Conservation (phyloP, 2,888 invertebrate genomes). For the Aporophyla lueneburgensis region DNA sequence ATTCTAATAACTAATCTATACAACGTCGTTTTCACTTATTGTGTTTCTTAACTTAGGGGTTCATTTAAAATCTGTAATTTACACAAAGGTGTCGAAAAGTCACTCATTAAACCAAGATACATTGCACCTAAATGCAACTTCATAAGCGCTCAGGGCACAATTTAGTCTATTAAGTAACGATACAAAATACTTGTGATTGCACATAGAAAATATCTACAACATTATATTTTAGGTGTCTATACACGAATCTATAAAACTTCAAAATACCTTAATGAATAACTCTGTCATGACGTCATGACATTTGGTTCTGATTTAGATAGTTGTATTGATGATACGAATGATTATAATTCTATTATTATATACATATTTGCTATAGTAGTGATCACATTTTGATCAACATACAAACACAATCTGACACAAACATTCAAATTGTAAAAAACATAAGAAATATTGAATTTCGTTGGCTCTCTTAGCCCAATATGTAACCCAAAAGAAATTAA, state of each 20-base stretch:
- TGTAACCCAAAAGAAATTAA: background rate
- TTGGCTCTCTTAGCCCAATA: background rate
- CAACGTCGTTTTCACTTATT: background rate
- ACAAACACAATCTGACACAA: background rate
- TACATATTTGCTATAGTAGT: background rate
- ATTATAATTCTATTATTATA: background rate
- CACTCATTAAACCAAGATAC: background rate
- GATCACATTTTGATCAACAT: background rate
- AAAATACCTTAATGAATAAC: background rate
- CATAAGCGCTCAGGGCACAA: slow-evolving; percentile 2
- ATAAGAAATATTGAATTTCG: background rate
- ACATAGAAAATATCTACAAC: background rate
- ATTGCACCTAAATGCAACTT: slow-evolving; percentile 9
- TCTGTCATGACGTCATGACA: background rate
- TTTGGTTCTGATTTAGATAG: background rate
- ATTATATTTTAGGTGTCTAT: background rate
- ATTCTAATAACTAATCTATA: background rate
- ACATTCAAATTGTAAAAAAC: background rate
- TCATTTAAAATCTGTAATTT: background rate
- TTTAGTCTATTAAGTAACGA: slow-evolving; percentile 16
- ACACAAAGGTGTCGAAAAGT: slow-evolving; percentile 1
- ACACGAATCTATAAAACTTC: background rate
- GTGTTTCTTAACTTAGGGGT: background rate
- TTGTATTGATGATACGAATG: background rate
- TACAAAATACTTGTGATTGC: slow-evolving; percentile 9